A percentile compares a stretch with the other conserved stretches of the same genome.
Evolutionary conservation across 2,888 invertebrate species (phyloP).

Genomic region (Xanthorhoe designata): DNA sequence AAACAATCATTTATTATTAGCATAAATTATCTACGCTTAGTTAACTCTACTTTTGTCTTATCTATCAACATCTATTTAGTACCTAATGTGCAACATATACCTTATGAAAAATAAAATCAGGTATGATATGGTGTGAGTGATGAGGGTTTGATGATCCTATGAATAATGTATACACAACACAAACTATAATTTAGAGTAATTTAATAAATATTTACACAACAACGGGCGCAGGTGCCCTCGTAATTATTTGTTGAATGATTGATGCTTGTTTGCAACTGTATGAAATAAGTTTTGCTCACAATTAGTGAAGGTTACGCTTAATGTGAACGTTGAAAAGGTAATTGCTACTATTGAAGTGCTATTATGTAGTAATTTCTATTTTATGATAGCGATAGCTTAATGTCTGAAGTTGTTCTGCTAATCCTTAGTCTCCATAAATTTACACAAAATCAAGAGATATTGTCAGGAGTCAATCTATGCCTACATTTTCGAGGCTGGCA

Average conservation of each 20-base stretch:
- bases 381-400: not conserved
- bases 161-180: constrained; percentile 5
- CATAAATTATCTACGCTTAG: too few relatives aligned
- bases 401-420: too few relatives aligned
- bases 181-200: constrained; percentile 1
- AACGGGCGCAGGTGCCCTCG: constrained; percentile 17
- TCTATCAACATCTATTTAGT: too few relatives aligned
- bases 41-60: too few relatives aligned
- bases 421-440: too few relatives aligned
- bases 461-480: too few relatives aligned
- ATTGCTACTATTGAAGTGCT: not conserved
- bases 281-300: constrained; percentile 7
- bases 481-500: too few relatives aligned
- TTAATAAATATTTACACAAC: constrained; percentile 12
- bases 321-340: not conserved
- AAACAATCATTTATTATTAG: too few relatives aligned
- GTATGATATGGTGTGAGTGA: constrained; percentile 9
- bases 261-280: constrained; percentile 31
- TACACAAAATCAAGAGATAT: too few relatives aligned
- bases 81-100: not conserved
- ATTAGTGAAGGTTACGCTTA: not conserved
- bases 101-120: not conserved
- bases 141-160: constrained; percentile 1
- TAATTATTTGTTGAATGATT: constrained; percentile 27
- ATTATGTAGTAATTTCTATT: not conserved